Evolutionary conservation across 2,113 vertebrate genomes (phyloP), one percentile per base, ranked within the genome.

Genomic region (Pangasianodon hypophthalmus): DNA sequence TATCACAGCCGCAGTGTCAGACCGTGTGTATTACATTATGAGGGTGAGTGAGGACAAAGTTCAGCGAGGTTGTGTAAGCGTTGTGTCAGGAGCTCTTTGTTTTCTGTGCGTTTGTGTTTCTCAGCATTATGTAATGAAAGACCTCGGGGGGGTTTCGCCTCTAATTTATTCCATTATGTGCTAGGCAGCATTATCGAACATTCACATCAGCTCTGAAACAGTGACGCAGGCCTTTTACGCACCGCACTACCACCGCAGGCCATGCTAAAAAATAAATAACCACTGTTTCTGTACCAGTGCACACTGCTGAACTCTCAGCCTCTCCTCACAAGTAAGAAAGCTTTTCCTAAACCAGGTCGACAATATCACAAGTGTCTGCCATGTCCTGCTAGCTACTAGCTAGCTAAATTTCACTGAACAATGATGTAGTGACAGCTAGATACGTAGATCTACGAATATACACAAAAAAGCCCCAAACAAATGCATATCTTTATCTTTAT

Each of bases 91-190:
- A 44, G 8, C 44, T 88, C 18, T 32, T 62, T 46, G 29, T 14
- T 54, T 80, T 80, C 48, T 50, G 24, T n/a, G 26, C 60, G 11
- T 41, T 67, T 67, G 24, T 29, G 14, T 50, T 11, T 41, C 58
- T 88, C 10, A 3, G 21, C 18, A 21, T 82, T 69, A 88, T 56
- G 67, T 83, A 88, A 88, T 26, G 60, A 26, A 88, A n/a, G 62
- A 13, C 62, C 62, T 71, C 48, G 18, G 62, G 79, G 60, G 4
- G 29, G 50, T 6, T 77, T 6, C 7, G 60, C 21, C 18, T 69
- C 60, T 69, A 69, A 83, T 83, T 83, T 71, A 88, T 88, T 88
- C 48, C n/a, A 83, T 83, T 83, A 83, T 10, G 80, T 83, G 32
- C 62, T 44, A 56, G n/a, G n/a, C 79, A 29, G 21, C 46, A 10